Conservation (phyloP, 2,113 vertebrate species). For the Pluvialis apricaria region DNA sequence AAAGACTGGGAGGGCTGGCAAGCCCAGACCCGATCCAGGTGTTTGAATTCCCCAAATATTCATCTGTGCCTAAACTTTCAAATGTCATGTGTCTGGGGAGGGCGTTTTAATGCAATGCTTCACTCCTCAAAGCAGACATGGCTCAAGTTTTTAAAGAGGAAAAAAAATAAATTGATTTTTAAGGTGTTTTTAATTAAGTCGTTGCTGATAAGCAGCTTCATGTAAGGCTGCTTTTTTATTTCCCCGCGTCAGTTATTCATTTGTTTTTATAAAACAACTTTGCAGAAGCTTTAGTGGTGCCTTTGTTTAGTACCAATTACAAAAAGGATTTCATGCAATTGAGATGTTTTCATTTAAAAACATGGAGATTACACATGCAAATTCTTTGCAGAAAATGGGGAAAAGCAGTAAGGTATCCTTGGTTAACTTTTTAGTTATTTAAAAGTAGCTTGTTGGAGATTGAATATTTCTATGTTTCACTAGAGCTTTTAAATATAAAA, state of each 20-base stretch:
- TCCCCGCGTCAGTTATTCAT: conserved; percentile 32
- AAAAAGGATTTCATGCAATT: conserved; percentile 58
- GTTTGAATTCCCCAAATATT: conserved; percentile 71
- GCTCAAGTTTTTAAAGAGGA: conserved; percentile 32
- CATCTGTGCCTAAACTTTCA: conserved; percentile 65
- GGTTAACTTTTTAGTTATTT: conserved; percentile 85
- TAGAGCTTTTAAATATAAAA: conserved; percentile 92
- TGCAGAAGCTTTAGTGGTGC: conserved; percentile 31
- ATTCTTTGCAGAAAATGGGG: conserved; percentile 70
- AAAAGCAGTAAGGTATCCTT: conserved; percentile 77
- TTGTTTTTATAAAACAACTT: conserved; percentile 53
- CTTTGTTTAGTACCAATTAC: conserved; percentile 72
- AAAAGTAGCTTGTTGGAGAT: conserved; percentile 83
- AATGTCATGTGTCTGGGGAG: conserved; percentile 67
- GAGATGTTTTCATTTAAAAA: conserved; percentile 77
- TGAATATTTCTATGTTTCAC: conserved; percentile 84
- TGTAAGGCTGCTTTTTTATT: conserved; percentile 37
- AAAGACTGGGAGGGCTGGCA: conserved; percentile 28
- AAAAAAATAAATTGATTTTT: conserved; percentile 39
- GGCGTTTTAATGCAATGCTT: conserved; percentile 56
- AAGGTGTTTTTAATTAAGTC: conserved; percentile 39
- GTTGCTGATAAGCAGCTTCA: conserved; percentile 26
- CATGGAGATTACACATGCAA: conserved; percentile 69
- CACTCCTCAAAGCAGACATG: conserved; percentile 50
- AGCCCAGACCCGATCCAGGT: conserved; percentile 63